phyloP scores from a whole-genome alignment of 2,888 invertebrate species.

The Nycteola revayana region DNA sequence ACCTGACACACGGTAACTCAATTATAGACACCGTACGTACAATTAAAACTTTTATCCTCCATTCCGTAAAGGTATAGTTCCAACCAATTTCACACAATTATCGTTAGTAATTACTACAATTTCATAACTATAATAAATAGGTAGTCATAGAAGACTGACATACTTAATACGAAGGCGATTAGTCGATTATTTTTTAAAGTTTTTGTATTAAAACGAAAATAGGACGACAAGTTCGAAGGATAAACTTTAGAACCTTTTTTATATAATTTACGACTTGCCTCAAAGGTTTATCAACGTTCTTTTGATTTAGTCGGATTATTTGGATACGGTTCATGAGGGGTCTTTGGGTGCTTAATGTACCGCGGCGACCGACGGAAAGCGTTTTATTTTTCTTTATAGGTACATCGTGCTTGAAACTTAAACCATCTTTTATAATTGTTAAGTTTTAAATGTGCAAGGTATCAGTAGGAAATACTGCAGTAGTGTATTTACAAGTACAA shows the following conservation, averaged over 20 bases:
- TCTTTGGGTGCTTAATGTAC: constrained; percentile 26
- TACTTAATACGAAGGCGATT: constrained; percentile 12
- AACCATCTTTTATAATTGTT: no score
- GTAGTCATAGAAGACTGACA: constrained; percentile 11
- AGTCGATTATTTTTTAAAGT: constrained; percentile 21
- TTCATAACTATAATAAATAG: constrained; percentile 21
- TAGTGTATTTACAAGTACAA: no score
- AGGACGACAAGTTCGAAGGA: constrained; percentile 21
- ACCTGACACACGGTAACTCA: constrained; percentile 17
- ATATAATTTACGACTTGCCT: constrained; percentile 31
- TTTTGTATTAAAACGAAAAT: constrained; percentile 19
- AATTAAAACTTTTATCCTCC: constrained; percentile 27
- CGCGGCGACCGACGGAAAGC: constrained; percentile 25
- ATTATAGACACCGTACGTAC: constrained; percentile 15
- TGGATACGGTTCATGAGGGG: constrained; percentile 28
- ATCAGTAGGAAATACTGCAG: no score
- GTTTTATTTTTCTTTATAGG: constrained; percentile 25
- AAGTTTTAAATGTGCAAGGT: no score
- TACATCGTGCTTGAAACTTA: constrained; percentile 18
- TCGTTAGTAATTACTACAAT: constrained; percentile 13
- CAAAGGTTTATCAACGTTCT: constrained; percentile 22
- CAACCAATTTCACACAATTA: constrained; percentile 12
- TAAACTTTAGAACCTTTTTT: constrained; percentile 28
- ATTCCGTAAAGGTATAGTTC: background rate
- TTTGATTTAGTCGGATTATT: constrained; percentile 20